A percentile compares a stretch with the other conserved stretches of the same genome.
These are phyloP conservation scores for Trichoplusia ni DNA, from an alignment of 1,140 invertebrate species.

Conservation along the genomic window DNA sequence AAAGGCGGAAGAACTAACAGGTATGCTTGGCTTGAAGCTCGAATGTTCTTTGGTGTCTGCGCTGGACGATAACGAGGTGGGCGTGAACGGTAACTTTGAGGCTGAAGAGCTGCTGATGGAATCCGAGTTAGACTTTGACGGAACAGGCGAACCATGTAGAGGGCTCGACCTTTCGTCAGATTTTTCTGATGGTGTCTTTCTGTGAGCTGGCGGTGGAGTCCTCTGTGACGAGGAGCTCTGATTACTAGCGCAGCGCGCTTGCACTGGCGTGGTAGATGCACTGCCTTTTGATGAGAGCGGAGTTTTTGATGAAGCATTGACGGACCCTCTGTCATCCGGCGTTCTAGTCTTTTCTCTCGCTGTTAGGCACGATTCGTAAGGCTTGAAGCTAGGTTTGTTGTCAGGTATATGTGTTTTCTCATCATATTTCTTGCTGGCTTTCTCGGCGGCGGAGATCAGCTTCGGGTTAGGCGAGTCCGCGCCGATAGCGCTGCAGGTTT, in stretches of 20 bases:
- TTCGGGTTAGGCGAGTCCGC: constrained; percentile 90
- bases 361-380: constrained; percentile 85
- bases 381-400: constrained; percentile 86
- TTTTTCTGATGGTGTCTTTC: constrained; percentile 79
- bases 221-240: constrained; percentile 85
- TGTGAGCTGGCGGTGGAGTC: constrained; percentile 79
- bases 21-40: constrained; percentile 84
- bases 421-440: constrained; percentile 83
- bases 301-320: constrained; percentile 81
- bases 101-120: constrained; percentile 60
- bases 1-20: constrained; percentile 81
- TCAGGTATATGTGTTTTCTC: constrained; percentile 81
- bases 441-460: constrained; percentile 86
- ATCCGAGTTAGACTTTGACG: constrained; percentile 75
- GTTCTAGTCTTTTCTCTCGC: constrained; percentile 83
- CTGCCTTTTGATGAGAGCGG: constrained; percentile 80
- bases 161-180: constrained; percentile 79
- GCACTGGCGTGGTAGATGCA: constrained; percentile 73
- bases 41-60: constrained; percentile 85
- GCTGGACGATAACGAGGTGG: constrained; percentile 81
- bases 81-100: constrained; percentile 80
- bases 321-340: constrained; percentile 81
- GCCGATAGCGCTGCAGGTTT: constrained; percentile 97
- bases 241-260: constrained; percentile 83
- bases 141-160: constrained; percentile 65